phyloP scores from a whole-genome alignment of 2,113 vertebrate genomes.

The Aegotheles bennettii region DNA sequence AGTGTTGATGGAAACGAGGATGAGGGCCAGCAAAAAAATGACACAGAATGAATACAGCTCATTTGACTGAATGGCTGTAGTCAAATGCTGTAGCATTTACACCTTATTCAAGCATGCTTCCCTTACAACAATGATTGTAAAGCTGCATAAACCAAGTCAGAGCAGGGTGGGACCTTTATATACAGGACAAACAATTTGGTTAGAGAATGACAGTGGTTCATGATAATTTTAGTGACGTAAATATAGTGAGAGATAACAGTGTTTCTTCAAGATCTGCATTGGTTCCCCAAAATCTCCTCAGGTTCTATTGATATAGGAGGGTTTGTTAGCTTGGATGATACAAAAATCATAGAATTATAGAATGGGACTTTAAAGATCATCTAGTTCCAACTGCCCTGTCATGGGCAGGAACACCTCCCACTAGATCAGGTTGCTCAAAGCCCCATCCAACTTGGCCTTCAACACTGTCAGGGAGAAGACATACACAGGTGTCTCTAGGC shows the following conservation, averaged over 20 bases:
- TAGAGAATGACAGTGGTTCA: not conserved
- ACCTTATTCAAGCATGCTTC: accelerated
- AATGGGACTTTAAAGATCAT: too few species aligned
- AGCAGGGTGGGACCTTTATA: accelerated
- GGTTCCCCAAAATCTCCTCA: not conserved
- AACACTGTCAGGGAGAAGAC: too few species aligned
- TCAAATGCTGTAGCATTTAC: not conserved
- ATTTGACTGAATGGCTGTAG: not conserved
- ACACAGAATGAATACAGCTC: not conserved
- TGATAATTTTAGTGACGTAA: not conserved
- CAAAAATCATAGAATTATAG: too few species aligned
- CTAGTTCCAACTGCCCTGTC: too few species aligned
- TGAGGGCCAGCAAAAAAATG: not conserved
- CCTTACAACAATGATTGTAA: not conserved
- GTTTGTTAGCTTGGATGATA: not conserved
- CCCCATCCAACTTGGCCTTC: too few species aligned
- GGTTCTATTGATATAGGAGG: not conserved
- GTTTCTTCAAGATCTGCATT: not conserved
- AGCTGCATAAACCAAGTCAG: not conserved
- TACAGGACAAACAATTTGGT: accelerated
- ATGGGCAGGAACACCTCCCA: too few species aligned
- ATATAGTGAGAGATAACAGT: not conserved
- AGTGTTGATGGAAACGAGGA: not conserved
- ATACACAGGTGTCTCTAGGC: too few species aligned
- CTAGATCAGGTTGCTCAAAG: too few species aligned